phyloP scores from a whole-genome alignment of 2,888 invertebrate genomes.

The Boloria selene region DNA sequence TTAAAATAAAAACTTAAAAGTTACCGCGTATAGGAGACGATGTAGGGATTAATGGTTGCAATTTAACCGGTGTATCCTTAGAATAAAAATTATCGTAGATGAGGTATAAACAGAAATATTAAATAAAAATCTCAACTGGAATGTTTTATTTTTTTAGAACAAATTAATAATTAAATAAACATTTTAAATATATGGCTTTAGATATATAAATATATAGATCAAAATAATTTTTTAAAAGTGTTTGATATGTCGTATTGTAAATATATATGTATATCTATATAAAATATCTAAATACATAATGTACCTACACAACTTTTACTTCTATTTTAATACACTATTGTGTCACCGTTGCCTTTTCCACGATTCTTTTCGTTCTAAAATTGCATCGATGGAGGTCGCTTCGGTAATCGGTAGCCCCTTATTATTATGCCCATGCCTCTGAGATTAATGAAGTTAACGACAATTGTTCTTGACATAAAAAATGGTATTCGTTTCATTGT shows the following conservation, averaged over 20 bases:
- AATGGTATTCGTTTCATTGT: conserved; percentile 20
- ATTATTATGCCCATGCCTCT: conserved; percentile 49
- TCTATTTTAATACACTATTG: neutral
- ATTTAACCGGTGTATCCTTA: conserved; percentile 60
- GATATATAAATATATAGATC: no score
- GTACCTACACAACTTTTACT: neutral
- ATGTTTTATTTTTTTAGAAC: no score
- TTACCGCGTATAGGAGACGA: conserved; percentile 34
- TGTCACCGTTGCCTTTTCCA: conserved; percentile 7
- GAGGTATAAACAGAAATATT: neutral
- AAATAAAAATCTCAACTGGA: neutral
- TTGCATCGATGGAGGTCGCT: conserved; percentile 48
- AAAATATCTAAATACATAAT: neutral
- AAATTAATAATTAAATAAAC: no score
- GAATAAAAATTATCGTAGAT: conserved; percentile 9
- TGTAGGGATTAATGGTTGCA: conserved; percentile 60
- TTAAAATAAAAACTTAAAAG: conserved; percentile 35
- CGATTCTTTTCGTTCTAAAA: neutral
- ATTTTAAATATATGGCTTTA: neutral
- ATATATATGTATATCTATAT: no score
- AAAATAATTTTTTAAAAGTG: no score
- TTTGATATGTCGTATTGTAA: no score
- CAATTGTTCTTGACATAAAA: conserved; percentile 41
- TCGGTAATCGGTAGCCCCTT: conserved; percentile 42
- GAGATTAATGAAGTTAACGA: conserved; percentile 46